Base-by-base conservation (phyloP, 2,113 vertebrate genomes). In the Jaculus jaculus region DNA sequence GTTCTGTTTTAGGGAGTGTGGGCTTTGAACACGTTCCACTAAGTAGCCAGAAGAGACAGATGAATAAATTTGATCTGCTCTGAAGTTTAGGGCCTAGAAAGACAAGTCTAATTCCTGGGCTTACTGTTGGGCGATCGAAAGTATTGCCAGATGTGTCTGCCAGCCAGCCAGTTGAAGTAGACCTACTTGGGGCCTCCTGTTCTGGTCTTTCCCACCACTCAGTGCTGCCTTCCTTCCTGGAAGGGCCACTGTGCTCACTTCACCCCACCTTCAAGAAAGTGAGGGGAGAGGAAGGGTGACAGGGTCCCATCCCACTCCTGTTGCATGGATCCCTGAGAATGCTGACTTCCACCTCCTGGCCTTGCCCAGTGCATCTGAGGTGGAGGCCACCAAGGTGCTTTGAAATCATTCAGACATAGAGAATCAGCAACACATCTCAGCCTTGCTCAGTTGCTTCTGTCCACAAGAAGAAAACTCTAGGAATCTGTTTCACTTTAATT, bases 401-500 rank as follows among this genome's bases (percentile, higher is more conserved):
- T 95, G 84, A 93, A 95, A 65, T 77, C 11, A n/a, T 69, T 73
- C 11, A n/a, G 79, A 84, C 60, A 47, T 20, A 26, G 20, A n/a
- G 42, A 83, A n/a, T 69, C 7, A 0, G n/a, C 32, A n/a, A 12
- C 32, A 2, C 10, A 0, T 78, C 89, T 96, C 89, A 63, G 0
- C 74, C 89, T 94, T 92, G 73, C 58, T 63, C 28, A 66, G 92
- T 78, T 60, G 86, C 79, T 60, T 93, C 74, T 82, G 83, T 68
- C 66, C 71, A 20, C 28, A 20, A 75, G 66, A 80, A 65, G 91
- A 86, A 94, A 84, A 30, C 54, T 20, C 8, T 7, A 6, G 12
- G 58, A 42, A 42, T 93, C 61, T 93, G 94, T 86, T 91, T 82
- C 51, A 12, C 54, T 82, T 96, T 93, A 87, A n/a, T 79, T 23